These are phyloP conservation scores for Macrostomum lignano DNA, from an alignment of 1,140 invertebrate species.

Conservation along the genomic window DNA sequence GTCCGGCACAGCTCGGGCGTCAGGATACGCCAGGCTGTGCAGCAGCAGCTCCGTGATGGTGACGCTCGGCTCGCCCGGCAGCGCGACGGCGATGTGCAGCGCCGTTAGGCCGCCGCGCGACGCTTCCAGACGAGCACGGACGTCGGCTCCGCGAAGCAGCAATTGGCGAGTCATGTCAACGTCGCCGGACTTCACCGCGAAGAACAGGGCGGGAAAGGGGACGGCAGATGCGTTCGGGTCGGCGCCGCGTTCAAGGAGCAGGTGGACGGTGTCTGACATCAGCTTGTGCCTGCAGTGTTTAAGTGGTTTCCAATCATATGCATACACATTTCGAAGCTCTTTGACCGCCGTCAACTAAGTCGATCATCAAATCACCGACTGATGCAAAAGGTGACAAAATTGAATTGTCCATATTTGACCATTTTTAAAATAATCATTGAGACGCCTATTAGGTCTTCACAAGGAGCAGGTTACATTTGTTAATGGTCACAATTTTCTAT, in stretches of 20 bases:
- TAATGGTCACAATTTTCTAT: too few species aligned
- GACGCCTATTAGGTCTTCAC: too few species aligned
- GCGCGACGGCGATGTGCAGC: conserved; percentile 19
- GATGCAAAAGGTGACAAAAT: too few species aligned
- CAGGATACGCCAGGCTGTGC: conserved; percentile 18
- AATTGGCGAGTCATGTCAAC: conserved; percentile 19
- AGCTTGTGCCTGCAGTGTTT: conserved; percentile 7
- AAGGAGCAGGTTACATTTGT: too few species aligned
- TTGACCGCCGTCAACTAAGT: not conserved
- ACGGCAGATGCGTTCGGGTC: conserved; percentile 20
- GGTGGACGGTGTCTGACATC: conserved; percentile 12
- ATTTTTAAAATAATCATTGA: too few species aligned
- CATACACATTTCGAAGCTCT: not conserved
- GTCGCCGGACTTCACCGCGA: conserved; percentile 24
- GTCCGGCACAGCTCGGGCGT: conserved; percentile 17
- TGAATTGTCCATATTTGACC: too few species aligned
- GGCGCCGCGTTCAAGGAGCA: conserved; percentile 20
- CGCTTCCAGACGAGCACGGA: not conserved
- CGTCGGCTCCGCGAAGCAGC: conserved; percentile 16
- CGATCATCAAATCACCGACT: conserved; percentile 1
- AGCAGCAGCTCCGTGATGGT: conserved; percentile 20
- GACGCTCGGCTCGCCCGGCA: conserved; percentile 22
- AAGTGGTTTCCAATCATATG: not conserved
- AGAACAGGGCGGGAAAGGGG: conserved; percentile 26
- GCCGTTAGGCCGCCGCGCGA: conserved; percentile 18